A percentile compares a stretch with the other conserved stretches of the same genome.
Evolutionary conservation across 2,888 invertebrate genomes (phyloP).

Genomic region (Aelia acuminata): DNA sequence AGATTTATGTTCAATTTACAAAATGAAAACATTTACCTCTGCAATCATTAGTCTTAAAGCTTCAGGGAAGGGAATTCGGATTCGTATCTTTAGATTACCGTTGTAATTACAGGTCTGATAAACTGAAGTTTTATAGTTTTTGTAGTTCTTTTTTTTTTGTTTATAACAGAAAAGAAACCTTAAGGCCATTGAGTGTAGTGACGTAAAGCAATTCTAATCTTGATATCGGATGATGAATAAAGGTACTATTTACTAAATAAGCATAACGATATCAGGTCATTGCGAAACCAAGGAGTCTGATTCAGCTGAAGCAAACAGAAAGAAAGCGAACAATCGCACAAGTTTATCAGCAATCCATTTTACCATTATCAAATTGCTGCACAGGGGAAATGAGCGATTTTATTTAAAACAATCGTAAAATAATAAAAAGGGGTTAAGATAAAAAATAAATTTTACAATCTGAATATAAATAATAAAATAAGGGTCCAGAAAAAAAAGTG

Average conservation of each 20-base stretch:
- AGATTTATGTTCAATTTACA: too few species aligned
- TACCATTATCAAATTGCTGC: background rate
- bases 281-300: constrained; percentile 1
- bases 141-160: background rate
- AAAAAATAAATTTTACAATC: background rate
- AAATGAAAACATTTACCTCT: too few species aligned
- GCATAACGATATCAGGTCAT: constrained; percentile 26
- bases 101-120: too few species aligned
- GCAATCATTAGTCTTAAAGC: too few species aligned
- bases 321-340: background rate
- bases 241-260: constrained; percentile 36
- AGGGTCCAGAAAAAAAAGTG: too few species aligned
- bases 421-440: background rate
- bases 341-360: background rate
- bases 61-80: too few species aligned
- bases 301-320: background rate
- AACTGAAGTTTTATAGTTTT: too few species aligned
- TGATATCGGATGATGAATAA: constrained; percentile 9
- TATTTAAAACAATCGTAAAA: background rate
- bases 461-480: background rate
- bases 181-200: background rate
- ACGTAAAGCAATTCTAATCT: background rate
- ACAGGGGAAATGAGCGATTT: background rate
- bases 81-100: too few species aligned
- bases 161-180: too few species aligned